Percentiles rank a stretch among this genome's conserved stretches.
phyloP scores from a whole-genome alignment of 2,113 vertebrate genomes.

The Neogobius melanostomus region DNA sequence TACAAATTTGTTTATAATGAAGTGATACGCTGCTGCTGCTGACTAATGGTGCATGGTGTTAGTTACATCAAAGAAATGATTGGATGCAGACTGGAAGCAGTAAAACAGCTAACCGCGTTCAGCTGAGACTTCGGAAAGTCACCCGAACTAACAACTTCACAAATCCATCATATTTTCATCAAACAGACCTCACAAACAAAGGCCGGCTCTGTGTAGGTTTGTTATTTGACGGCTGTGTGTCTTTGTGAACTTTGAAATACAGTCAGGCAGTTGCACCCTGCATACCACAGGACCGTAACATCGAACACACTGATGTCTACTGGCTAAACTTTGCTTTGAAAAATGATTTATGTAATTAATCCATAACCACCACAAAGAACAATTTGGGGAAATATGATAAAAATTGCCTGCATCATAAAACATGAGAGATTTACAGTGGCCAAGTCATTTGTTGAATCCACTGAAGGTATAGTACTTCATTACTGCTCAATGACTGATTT shows the following conservation, averaged over 20 bases:
- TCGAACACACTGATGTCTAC: not conserved
- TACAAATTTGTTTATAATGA: not conserved
- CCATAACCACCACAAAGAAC: no score
- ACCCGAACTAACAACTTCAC: not conserved
- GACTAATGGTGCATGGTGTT: not conserved
- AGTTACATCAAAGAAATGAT: constrained; percentile 1
- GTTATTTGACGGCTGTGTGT: not conserved
- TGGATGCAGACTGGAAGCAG: not conserved
- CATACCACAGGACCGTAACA: no score
- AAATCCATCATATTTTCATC: not conserved
- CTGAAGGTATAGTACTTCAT: no score
- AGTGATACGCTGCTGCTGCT: not conserved
- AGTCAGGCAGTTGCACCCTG: not conserved
- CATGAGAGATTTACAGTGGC: no score
- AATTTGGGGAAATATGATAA: no score
- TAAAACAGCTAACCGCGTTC: not conserved
- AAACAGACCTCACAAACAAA: not conserved
- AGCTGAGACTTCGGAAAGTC: not conserved
- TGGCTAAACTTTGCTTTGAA: not conserved
- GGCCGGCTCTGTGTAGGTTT: not conserved
- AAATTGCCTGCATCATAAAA: no score
- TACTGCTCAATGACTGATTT: not conserved
- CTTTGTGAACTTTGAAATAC: not conserved
- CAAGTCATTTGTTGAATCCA: no score
- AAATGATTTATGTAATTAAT: no score